These are phyloP conservation scores for Galeruca laticollis DNA, from an alignment of 2,888 invertebrate species.

Conservation along the genomic window DNA sequence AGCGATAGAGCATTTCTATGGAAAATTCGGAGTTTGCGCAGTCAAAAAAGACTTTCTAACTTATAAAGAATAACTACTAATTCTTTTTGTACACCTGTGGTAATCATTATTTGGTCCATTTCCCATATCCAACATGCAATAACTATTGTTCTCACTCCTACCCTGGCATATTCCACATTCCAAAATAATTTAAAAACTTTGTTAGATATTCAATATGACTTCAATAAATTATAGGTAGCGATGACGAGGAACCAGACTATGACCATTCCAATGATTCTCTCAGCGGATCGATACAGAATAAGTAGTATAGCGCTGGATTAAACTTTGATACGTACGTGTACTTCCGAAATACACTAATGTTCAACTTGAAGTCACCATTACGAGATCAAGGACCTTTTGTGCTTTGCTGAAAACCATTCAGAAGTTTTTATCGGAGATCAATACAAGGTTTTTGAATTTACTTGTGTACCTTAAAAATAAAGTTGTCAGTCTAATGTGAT, in stretches of 20 bases:
- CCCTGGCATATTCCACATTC: too few species aligned
- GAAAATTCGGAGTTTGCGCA: too few species aligned
- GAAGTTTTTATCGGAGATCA: constrained; percentile 12
- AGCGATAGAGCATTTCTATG: too few species aligned
- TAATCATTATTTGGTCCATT: too few species aligned
- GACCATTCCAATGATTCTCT: constrained; percentile 39
- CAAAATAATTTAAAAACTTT: too few species aligned
- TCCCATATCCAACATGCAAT: too few species aligned
- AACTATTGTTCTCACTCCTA: too few species aligned
- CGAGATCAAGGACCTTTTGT: constrained; percentile 34
- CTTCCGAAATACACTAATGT: constrained; percentile 33
- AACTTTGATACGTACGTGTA: constrained; percentile 29
- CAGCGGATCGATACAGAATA: constrained; percentile 50
- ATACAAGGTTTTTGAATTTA: constrained; percentile 5
- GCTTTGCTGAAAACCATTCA: constrained; percentile 18
- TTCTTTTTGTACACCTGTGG: too few species aligned
- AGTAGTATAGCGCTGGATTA: constrained; percentile 43
- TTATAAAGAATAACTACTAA: too few species aligned
- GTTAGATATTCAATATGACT: too few species aligned
- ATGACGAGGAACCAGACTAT: constrained; percentile 2
- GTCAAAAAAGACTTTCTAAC: too few species aligned
- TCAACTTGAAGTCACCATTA: constrained; percentile 25
- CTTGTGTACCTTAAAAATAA: background rate
- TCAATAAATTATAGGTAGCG: background rate
- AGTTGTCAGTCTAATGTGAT: background rate